phyloP scores from a whole-genome alignment of 2,888 invertebrate species.

The Frankliniella intonsa region DNA sequence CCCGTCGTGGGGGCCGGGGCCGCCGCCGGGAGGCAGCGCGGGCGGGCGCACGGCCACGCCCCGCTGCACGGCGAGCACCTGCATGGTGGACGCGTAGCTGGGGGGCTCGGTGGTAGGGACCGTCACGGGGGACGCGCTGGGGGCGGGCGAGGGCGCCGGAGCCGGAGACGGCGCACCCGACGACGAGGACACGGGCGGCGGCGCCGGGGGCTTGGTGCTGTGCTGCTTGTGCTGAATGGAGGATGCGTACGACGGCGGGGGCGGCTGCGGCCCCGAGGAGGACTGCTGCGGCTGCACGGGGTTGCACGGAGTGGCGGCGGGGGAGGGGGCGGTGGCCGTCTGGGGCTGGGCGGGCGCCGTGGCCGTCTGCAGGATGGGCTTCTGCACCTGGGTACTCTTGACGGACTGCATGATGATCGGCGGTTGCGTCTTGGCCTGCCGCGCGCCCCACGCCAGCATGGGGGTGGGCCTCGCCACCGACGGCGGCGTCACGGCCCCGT shows the following conservation, averaged over 20 bases:
- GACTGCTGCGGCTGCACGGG: constrained; percentile 36
- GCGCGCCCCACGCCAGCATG: constrained; percentile 75
- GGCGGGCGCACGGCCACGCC: constrained; percentile 51
- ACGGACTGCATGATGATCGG: constrained; percentile 97
- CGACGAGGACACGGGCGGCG: constrained; percentile 48
- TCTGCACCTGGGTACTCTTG: constrained; percentile 91
- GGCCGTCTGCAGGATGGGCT: constrained; percentile 90
- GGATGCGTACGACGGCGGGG: constrained; percentile 77
- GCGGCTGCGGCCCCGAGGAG: constrained; percentile 51
- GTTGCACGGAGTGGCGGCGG: constrained; percentile 31
- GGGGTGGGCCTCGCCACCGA: constrained; percentile 71
- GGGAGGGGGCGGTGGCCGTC: constrained; percentile 63
- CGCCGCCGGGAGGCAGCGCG: constrained; percentile 37
- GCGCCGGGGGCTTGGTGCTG: constrained; percentile 46
- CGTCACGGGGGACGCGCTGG: constrained; percentile 43
- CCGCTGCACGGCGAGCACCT: constrained; percentile 65
- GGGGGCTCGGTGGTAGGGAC: constrained; percentile 84
- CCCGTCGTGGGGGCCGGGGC: constrained; percentile 9
- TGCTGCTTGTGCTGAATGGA: constrained; percentile 73
- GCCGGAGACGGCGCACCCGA: constrained; percentile 44
- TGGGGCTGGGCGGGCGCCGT: constrained; percentile 94
- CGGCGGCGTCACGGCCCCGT: constrained; percentile 56
- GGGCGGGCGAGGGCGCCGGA: constrained; percentile 35
- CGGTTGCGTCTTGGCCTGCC: constrained; percentile 83
- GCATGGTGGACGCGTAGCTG: constrained; percentile 86